Evolutionary conservation across 2,888 invertebrate species (phyloP).

Genomic region (Chorisops tibialis): DNA sequence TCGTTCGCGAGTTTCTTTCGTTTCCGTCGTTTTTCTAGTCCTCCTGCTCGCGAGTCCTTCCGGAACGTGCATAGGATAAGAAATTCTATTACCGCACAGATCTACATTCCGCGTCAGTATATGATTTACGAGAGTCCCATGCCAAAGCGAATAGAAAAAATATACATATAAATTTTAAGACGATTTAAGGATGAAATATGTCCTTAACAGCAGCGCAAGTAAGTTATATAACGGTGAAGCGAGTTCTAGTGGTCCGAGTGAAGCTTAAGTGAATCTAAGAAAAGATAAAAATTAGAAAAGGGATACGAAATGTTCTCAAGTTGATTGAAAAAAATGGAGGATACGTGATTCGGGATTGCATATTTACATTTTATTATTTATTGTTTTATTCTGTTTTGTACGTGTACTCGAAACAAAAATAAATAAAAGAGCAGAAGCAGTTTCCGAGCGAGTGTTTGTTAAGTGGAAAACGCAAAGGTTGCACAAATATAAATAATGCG

Average conservation of each 20-base stretch:
- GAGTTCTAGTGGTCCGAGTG: too few relatives aligned
- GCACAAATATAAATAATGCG: too few relatives aligned
- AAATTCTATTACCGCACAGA: slow-evolving; percentile 14
- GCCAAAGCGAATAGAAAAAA: slow-evolving; percentile 3
- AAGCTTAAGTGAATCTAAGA: too few relatives aligned
- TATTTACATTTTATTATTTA: not conserved
- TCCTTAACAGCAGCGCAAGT: not conserved
- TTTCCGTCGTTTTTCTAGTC: too few relatives aligned
- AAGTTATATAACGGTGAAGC: slow-evolving; percentile 15
- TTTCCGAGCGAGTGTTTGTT: too few relatives aligned
- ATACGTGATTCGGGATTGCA: not conserved
- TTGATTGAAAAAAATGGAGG: slow-evolving; percentile 1
- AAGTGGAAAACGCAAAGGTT: too few relatives aligned
- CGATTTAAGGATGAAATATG: slow-evolving; percentile 19
- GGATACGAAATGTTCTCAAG: not conserved
- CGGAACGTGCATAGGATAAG: not conserved
- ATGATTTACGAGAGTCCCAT: slow-evolving; percentile 18
- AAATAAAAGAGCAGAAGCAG: too few relatives aligned
- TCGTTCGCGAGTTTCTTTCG: too few relatives aligned
- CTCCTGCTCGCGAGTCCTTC: not conserved
- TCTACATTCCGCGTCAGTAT: not conserved
- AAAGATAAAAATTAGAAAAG: not conserved
- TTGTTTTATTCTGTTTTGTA: too few relatives aligned
- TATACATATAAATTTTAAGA: slow-evolving; percentile 14
- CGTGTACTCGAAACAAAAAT: too few relatives aligned